Conservation (phyloP, 2,888 invertebrate genomes). For the Drosophila quinaria region DNA sequence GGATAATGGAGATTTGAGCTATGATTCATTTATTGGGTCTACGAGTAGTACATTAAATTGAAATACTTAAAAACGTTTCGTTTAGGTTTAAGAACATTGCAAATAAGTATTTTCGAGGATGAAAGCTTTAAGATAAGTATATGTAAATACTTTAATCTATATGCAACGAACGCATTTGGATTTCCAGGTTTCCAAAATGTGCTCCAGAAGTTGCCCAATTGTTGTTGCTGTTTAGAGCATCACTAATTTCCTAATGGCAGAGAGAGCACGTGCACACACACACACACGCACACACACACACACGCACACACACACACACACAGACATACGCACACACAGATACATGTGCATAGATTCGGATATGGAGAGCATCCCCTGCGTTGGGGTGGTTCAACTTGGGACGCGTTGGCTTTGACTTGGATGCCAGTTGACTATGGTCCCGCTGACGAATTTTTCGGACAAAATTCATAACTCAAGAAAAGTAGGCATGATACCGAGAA, state of each 20-base stretch:
- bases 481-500: too few species aligned
- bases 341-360: conserved; percentile 30
- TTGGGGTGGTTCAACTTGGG: conserved; percentile 24
- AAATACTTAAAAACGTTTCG: not conserved
- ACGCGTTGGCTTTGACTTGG: conserved; percentile 8
- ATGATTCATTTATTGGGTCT: too few species aligned
- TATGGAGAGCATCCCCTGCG: conserved; percentile 34
- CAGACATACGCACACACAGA: conserved; percentile 12
- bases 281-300: conserved; percentile 13
- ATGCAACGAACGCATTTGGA: conserved; percentile 9
- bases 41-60: too few species aligned
- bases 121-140: conserved; percentile 8
- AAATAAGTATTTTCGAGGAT: not conserved
- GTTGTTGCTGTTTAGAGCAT: conserved; percentile 49
- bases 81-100: not conserved
- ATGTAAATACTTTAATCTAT: conserved; percentile 17
- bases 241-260: conserved; percentile 52
- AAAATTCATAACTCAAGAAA: too few species aligned
- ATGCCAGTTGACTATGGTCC: too few species aligned
- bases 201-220: conserved; percentile 27
- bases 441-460: too few species aligned
- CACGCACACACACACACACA: conserved; percentile 16
- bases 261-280: conserved; percentile 14
- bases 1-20: too few species aligned
- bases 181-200: conserved; percentile 6